phyloP scores from a whole-genome alignment of 1,140 invertebrate species.

The Phenacoccus solenopsis region DNA sequence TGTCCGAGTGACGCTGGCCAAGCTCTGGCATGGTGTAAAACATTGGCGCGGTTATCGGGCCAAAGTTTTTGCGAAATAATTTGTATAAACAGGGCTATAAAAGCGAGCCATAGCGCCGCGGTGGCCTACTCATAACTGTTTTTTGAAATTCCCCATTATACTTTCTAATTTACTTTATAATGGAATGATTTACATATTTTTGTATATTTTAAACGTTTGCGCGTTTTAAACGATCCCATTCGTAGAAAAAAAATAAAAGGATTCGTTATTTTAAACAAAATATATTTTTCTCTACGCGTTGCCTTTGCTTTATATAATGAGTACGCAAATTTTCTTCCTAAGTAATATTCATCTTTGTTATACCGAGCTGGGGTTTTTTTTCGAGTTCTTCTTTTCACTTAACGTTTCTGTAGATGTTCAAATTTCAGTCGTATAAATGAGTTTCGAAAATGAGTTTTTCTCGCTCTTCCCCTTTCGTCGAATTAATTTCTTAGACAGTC shows the following conservation, averaged over 20 bases:
- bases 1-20: neutral
- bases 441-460: too few species aligned
- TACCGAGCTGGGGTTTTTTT: too few species aligned
- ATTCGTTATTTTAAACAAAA: neutral
- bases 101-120: neutral
- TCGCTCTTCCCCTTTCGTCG: too few species aligned
- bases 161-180: conserved; percentile 3
- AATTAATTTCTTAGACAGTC: neutral
- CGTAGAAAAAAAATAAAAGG: conserved; percentile 1
- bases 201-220: conserved; percentile 3
- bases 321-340: conserved; percentile 2
- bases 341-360: neutral
- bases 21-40: too few species aligned
- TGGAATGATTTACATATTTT: conserved; percentile 3
- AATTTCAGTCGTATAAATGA: neutral
- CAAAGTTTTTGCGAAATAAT: neutral
- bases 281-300: neutral
- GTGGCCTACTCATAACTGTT: neutral
- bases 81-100: neutral
- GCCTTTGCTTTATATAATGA: neutral
- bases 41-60: neutral
- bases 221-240: neutral
- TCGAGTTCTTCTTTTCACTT: neutral
- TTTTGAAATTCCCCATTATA: neutral
- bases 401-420: neutral